Base-by-base conservation (phyloP, 2,888 invertebrate species). In the Eumacrocentrus americanus region DNA sequence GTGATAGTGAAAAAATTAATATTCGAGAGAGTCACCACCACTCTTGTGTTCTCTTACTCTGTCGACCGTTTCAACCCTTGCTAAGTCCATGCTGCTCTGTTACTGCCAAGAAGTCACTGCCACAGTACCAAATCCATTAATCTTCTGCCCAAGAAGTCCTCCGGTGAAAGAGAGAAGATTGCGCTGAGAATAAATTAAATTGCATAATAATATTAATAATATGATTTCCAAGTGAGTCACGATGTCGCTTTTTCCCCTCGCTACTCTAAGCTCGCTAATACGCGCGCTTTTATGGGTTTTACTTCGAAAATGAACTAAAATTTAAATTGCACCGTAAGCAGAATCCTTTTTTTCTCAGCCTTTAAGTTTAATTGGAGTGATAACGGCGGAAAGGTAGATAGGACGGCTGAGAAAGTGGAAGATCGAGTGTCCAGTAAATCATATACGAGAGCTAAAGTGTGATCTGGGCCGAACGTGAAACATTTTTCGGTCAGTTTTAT, bases 401-500 rank as follows among this genome's bases (percentile, higher is more conserved):
- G 29, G 9, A 6, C 4, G 9, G 9, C 5, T 9, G 9, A 4
- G 29, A 29, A 9, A 9, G 29, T 29, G 29, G 29, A 22, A 29
- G 16, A 44, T 42, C 29, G 40, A 25, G 22, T 48, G 29, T 40
- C 44, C 51, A 50, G 48, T 50, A 60, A 60, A 60, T 60, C 60
- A 60, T 60, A n/a, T n/a, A 25, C 16, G 55, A 48, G 40, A 20
- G 40, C 52, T 50, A 52, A 64, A 65, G 62, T 65, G 64, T 66
- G 52, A 67, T 66, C 64, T 66, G 67, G 55, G 52, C 58, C 59
- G 59, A 63, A 60, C 63, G 56, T 61, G 61, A 56, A 64, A 63
- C 62, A 66, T 67, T 68, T 70, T 67, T 67, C 56, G 65, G 63
- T 63, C 58, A 65, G 63, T 68, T 70, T 71, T 70, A 72, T 70